A percentile compares a stretch with the other conserved stretches of the same genome.
These are phyloP conservation scores for Diorhabda sublineata DNA, from an alignment of 1,140 invertebrate species.

Conservation along the genomic window DNA sequence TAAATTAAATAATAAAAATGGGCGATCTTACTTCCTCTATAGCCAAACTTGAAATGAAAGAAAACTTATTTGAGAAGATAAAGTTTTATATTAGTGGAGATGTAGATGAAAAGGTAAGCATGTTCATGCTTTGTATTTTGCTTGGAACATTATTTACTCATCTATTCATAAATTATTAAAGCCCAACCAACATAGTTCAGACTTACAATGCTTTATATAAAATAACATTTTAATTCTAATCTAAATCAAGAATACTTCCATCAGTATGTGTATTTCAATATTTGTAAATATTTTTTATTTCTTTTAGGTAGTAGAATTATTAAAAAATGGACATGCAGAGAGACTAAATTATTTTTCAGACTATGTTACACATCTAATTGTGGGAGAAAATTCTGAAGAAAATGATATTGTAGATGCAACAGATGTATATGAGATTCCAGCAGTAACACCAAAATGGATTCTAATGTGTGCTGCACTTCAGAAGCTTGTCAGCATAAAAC, in stretches of 20 bases:
- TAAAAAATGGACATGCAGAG: conserved; percentile 80
- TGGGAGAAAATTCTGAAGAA: conserved; percentile 73
- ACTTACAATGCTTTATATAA: too few species aligned
- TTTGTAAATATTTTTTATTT: background rate
- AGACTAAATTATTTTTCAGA: conserved; percentile 78
- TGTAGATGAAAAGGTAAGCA: conserved; percentile 59
- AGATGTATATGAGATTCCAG: conserved; percentile 87
- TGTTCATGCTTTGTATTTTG: background rate
- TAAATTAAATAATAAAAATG: conserved; percentile 29
- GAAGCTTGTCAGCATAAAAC: conserved; percentile 50
- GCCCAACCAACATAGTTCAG: background rate
- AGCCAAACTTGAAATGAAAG: conserved; percentile 33
- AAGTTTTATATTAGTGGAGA: conserved; percentile 69
- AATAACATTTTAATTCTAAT: too few species aligned
- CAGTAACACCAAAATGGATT: conserved; percentile 82
- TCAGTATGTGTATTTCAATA: background rate
- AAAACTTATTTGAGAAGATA: conserved; percentile 58
- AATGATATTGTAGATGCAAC: conserved; percentile 78
- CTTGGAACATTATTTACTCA: too few species aligned
- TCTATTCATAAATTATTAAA: background rate
- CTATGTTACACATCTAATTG: conserved; percentile 84
- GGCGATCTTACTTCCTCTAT: conserved; percentile 31
- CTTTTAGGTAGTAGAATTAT: conserved; percentile 67
- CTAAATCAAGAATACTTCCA: too few species aligned
- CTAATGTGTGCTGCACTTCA: conserved; percentile 57